A percentile compares a stretch with the other conserved stretches of the same genome.
These are phyloP conservation scores for Rhimphoctona megacephalus DNA, from an alignment of 2,888 invertebrate species.

Conservation along the genomic window DNA sequence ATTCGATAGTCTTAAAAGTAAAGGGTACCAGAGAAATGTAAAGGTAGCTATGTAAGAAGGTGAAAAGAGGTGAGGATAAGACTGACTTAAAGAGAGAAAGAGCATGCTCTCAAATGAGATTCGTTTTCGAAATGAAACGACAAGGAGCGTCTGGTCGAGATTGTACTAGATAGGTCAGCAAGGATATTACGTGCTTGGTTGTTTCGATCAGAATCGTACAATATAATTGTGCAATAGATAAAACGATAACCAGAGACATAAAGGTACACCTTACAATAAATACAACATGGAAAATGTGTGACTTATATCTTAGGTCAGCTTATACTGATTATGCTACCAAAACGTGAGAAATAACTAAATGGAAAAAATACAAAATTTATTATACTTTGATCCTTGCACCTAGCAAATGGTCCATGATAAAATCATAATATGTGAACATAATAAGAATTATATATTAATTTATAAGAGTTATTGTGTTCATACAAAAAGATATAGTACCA, in stretches of 20 bases:
- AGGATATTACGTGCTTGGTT: slow-evolving; percentile 23
- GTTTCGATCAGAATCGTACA: slow-evolving; percentile 25
- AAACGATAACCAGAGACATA: neutral
- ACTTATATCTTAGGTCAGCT: neutral
- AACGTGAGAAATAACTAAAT: neutral
- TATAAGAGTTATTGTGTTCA: neutral
- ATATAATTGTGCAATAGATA: slow-evolving; percentile 10
- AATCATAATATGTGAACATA: neutral
- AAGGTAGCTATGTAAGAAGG: slow-evolving; percentile 44
- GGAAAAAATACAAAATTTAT: neutral
- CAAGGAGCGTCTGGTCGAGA: slow-evolving; percentile 6
- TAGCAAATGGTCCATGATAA: neutral
- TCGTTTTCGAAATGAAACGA: slow-evolving; percentile 53
- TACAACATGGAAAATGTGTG: neutral
- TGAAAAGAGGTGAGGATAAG: slow-evolving; percentile 51
- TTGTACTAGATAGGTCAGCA: slow-evolving; percentile 33
- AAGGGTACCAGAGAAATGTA: slow-evolving; percentile 47
- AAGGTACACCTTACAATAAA: neutral
- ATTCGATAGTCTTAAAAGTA: slow-evolving; percentile 68
- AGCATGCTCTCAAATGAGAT: slow-evolving; percentile 28
- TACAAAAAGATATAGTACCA: slow-evolving; percentile 22
- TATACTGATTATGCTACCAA: neutral
- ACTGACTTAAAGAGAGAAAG: slow-evolving; percentile 4
- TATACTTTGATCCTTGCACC: neutral
- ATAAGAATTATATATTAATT: neutral